Conservation (phyloP, 2,888 invertebrate species). For the Drosophila anomelani region DNA sequence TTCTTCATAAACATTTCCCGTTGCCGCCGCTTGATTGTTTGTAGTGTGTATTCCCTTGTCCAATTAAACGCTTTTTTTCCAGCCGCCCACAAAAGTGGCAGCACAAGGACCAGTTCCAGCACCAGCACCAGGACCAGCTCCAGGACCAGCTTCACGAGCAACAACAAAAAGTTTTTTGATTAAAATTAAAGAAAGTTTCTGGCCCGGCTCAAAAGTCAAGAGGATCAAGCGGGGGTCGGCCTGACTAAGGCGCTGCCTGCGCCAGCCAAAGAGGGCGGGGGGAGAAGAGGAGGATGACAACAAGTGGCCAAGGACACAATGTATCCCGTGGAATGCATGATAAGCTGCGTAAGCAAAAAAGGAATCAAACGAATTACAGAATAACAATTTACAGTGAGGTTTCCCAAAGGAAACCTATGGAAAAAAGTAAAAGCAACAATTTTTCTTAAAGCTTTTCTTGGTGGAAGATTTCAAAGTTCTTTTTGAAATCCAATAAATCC, state of each 20-base stretch:
- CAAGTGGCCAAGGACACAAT: constrained; percentile 57
- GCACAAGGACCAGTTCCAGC: background rate
- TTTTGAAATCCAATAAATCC: no score
- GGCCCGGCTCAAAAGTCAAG: constrained; percentile 49
- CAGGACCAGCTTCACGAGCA: constrained; percentile 17
- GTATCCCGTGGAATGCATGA: constrained; percentile 49
- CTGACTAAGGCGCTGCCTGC: background rate
- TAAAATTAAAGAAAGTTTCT: constrained; percentile 73
- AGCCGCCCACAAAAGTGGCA: constrained; percentile 43
- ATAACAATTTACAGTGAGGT: constrained; percentile 63
- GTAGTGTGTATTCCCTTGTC: constrained; percentile 71
- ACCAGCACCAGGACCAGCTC: background rate
- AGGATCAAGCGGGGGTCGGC: constrained; percentile 8
- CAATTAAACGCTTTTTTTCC: constrained; percentile 74
- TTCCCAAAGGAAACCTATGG: background rate
- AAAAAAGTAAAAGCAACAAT: no score
- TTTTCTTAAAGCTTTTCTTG: background rate
- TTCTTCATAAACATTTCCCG: constrained; percentile 37
- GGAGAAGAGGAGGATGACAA: constrained; percentile 34
- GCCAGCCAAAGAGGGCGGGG: background rate
- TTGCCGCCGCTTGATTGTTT: constrained; percentile 27
- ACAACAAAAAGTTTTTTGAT: constrained; percentile 71
- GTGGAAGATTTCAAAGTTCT: background rate
- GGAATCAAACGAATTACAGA: constrained; percentile 61
- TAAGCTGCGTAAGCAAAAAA: constrained; percentile 54